These are phyloP conservation scores for Rattus rattus DNA, from an alignment of 2,113 vertebrate species.

Conservation along the genomic window DNA sequence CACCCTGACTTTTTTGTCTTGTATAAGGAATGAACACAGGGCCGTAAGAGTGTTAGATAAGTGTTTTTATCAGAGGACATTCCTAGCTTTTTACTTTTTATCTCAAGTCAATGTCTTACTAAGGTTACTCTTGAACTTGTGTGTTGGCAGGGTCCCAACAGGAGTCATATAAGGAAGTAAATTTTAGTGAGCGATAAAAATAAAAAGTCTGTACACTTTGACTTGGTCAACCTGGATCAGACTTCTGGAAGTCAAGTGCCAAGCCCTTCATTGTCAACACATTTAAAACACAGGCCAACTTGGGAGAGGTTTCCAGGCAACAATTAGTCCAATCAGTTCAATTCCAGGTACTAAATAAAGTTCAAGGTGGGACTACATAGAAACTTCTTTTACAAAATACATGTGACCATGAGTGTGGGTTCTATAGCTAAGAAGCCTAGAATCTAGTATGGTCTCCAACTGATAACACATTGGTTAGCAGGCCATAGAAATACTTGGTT, in stretches of 20 bases:
- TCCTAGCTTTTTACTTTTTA: not conserved
- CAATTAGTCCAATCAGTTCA: not conserved
- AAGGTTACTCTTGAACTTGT: not conserved
- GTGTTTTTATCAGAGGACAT: not conserved
- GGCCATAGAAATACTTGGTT: no score
- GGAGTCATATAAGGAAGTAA: not conserved
- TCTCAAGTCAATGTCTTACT: not conserved
- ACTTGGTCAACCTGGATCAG: not conserved
- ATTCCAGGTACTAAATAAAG: not conserved
- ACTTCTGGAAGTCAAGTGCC: not conserved
- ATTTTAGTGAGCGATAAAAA: not conserved
- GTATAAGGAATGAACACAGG: not conserved
- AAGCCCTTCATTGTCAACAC: not conserved
- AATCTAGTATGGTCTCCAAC: no score
- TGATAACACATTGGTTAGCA: no score
- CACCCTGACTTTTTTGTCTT: not conserved
- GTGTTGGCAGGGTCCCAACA: not conserved
- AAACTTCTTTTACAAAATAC: not conserved
- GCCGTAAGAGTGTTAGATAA: not conserved
- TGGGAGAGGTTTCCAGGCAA: not conserved
- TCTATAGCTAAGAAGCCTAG: no score
- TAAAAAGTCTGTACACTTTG: not conserved
- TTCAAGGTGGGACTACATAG: no score
- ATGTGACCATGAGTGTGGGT: no score
- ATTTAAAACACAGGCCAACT: not conserved